Evolutionary conservation across 2,797 vertebrate genomes (phyloP), one percentile per base, ranked within the genome.

Genomic region (Macroramphosus scolopax): DNA sequence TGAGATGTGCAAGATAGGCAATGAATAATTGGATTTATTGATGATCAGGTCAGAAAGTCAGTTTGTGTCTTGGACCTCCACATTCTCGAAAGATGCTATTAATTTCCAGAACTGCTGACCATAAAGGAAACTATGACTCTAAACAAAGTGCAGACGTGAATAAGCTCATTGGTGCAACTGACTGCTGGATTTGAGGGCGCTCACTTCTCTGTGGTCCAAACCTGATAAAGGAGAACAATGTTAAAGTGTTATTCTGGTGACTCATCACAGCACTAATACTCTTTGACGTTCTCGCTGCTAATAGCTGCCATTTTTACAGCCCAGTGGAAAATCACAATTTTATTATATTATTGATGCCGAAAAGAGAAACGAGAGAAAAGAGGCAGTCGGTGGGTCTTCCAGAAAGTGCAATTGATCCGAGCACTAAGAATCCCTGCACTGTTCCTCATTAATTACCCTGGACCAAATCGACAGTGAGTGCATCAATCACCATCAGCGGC

Each of bases 391-490:
- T 52, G 46, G 11, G 12, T n/a, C n/a, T n/a, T n/a, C n/a, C n/a
- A 57, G 24, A 52, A 31, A 71, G 40, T 37, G 20, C 16, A 75
- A 81, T 57, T 76, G 77, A 82, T 83, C 55, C 43, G 5, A 15
- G 41, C 12, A 25, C 44, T 48, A 25, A 28, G 48, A 69, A 69
- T 49, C 35, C 25, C 51, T 49, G 8, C n/a, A 33, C 49, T 65
- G 43, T 57, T 64, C 63, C 45, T 66, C 57, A 59, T 50, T 63
- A 68, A 78, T 79, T 73, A 72, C 44, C 51, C n/a, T 4, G 33
- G 29, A 50, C 31, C 8, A 51, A 58, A 73, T 75, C 13, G 28
- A 62, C 54, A 70, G 53, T 31, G 37, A 72, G 58, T 12, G 17
- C 44, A 71, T 76, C 54, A 68, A 48, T 77, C 68, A 63, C 18